Evolutionary conservation across 1,140 invertebrate genomes (phyloP).

Genomic region (Ips nitidus): DNA sequence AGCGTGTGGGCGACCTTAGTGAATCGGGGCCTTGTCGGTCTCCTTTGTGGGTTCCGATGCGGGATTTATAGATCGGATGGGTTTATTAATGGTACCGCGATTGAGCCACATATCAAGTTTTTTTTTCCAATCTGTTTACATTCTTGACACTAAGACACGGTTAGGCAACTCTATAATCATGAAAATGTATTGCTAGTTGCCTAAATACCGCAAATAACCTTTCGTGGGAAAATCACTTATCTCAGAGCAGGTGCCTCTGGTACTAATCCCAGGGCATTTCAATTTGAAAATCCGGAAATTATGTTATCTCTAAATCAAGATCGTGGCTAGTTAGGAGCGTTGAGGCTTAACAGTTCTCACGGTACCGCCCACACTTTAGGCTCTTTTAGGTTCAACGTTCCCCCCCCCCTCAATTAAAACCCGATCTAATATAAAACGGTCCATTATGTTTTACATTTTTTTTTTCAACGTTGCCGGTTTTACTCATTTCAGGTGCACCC

Average conservation of each 20-base stretch:
- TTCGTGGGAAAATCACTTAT: too few relatives aligned
- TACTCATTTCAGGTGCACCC: slow-evolving; percentile 1
- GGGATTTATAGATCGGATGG: slow-evolving; percentile 20
- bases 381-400: neutral
- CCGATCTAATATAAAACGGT: neutral
- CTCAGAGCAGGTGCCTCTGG: too few relatives aligned
- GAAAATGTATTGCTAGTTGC: too few relatives aligned
- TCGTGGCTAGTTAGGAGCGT: slow-evolving; percentile 2
- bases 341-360: slow-evolving; percentile 6
- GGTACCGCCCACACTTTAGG: neutral
- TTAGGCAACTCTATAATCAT: too few relatives aligned
- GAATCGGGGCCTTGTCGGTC: neutral
- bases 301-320: slow-evolving; percentile 10
- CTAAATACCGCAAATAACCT: too few relatives aligned
- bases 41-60: slow-evolving; percentile 1
- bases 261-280: neutral
- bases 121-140: too few relatives aligned
- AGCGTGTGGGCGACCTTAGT: slow-evolving; percentile 15
- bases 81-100: slow-evolving; percentile 18
- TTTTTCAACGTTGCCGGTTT: too few relatives aligned
- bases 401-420: neutral
- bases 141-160: too few relatives aligned
- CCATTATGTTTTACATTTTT: too few relatives aligned
- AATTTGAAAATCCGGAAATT: slow-evolving; percentile 8
- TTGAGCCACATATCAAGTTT: too few relatives aligned